Base-by-base conservation (phyloP, 2,888 invertebrate genomes). In the Aquatica leii region DNA sequence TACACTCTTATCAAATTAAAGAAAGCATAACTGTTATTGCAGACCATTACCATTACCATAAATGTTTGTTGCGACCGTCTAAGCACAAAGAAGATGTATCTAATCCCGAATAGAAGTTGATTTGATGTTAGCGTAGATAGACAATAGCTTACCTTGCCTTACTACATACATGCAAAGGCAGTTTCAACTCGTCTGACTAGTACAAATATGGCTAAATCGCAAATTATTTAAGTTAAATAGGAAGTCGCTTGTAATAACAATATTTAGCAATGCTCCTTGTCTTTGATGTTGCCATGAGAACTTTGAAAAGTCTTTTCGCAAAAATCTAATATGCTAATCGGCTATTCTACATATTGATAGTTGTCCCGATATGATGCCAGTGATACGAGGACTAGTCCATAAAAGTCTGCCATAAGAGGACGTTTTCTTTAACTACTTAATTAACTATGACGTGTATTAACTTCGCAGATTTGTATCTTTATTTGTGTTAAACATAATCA, bases 1-100 rank as follows among this genome's bases (percentile, higher is more conserved):
- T 37, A 37, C 4, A 24, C 12, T 18, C 17, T 46, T 46, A 46
- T 46, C 46, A 46, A 46, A 46, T 46, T 20, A 46, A 46, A 46
- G 46, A 46, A 46, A 46, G 18, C 46, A 46, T 46, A 46, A 46
- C 46, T 46, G 46, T 46, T 46, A 46, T 46, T 46, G 46, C 46
- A 18, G 46, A 17, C 46, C 46, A 46, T 46, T 46, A 46, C 46
- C 46, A 46, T 46, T 46, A 46, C 46, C 46, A 46, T 46, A 46
- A 46, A 46, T 46, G 46, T 46, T 18, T 20, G 15, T 43, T 17
- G 12, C 20, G 18, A 46, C 46, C 46, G 46, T 46, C 46, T 18
- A 18, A 46, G 46, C 18, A 46, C 46, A 46, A 46, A 46, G 46
- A 46, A 46, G 46, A 46, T 46, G 18, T 46, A 46, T 46, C 46